Evolutionary conservation across 2,113 vertebrate species (phyloP), one percentile per base, ranked within the genome.

Genomic region (Grantiella picta): DNA sequence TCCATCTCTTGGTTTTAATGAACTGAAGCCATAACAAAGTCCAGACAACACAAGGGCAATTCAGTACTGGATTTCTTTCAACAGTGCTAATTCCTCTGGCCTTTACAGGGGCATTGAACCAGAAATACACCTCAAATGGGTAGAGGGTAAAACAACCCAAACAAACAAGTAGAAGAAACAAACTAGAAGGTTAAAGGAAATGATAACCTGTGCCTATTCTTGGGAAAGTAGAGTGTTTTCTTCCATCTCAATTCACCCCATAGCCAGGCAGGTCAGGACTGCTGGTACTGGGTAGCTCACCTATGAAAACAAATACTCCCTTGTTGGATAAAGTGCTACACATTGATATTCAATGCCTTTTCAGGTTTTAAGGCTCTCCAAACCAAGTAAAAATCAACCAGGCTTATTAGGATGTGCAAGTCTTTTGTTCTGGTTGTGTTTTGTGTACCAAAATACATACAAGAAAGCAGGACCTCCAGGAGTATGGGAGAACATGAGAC

Each of bases 91-190:
- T 97, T 97, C 93, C 95, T 77, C 64, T 69, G 81, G 92, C 94
- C 96, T 97, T 98, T 97, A 94, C 82, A 97, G 94, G 77, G 61
- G 75, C 97, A 95, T 33, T 98, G 97, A 98, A 98, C 98, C 97
- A 97, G 96, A 98, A 98, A 97, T 89, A 68, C 72, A 97, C 80
- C 94, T 96, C 93, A 96, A 90, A 97, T 97, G 96, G 92, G 95
- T 82, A 97, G 96, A 96, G 95, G 96, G 97, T 97, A 97, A 97
- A 96, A 96, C 90, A 97, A 96, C 91, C 61, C 95, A 96, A 97
- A 98, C 96, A 98, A 97, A 98, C 96, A 98, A 98, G 97, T 64
- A 95, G 71, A 93, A 83, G 84, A 97, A 97, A 98, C 92, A 97
- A 97, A 97, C 96, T 88, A 60, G 79, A 68, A 97, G 95, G 96